Base-by-base conservation (phyloP, 1,140 invertebrate genomes). In the Caenorhabditis tropicalis region DNA sequence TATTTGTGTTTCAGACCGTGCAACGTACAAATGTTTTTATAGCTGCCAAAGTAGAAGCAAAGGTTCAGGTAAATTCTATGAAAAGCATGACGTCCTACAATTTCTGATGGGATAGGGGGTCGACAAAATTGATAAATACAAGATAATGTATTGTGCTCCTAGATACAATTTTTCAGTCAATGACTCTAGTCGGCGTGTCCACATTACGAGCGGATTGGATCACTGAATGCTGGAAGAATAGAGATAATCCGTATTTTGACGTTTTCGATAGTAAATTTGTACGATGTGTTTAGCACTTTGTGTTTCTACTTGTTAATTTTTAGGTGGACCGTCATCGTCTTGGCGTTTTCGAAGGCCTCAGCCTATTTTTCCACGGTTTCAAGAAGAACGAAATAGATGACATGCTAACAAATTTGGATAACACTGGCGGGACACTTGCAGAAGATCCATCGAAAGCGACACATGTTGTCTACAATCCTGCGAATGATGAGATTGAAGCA, bases 191-290 rank as follows among this genome's bases (percentile, higher is more conserved):
- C n/a, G 65, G 65, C 27, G 94, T 96, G 87, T 95, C 96, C 19
- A 95, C 98, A 65, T 94, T 98, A 93, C 94, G 94, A 79, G 94
- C 94, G 82, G 94, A 94, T 46, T 99, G 96, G 96, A 94, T 99
- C 16, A 93, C 94, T 90, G 93, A 94, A 83, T 94, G 95, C 65
- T 99, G 96, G 96, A 94, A 92, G 79, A 88, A 92, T n/a, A 88
- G 93, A 84, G 93, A 95, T 90, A 93, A 95, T 87, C 89, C 93
- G 27, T 92, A 93, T 29, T 85, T 81, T 36, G 36, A 51, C 19
- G 48, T 36, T 21, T 24, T 70, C 9, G 49, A 79, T 5, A 31
- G 46, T 7, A n/a, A 36, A 6, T 53, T 86, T 36, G 85, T 86
- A 83, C 15, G 33, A 16, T 84, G 1, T 15, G 9, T 27, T 56